phyloP scores from a whole-genome alignment of 2,888 invertebrate species.

The Ichneumoninae sp. region DNA sequence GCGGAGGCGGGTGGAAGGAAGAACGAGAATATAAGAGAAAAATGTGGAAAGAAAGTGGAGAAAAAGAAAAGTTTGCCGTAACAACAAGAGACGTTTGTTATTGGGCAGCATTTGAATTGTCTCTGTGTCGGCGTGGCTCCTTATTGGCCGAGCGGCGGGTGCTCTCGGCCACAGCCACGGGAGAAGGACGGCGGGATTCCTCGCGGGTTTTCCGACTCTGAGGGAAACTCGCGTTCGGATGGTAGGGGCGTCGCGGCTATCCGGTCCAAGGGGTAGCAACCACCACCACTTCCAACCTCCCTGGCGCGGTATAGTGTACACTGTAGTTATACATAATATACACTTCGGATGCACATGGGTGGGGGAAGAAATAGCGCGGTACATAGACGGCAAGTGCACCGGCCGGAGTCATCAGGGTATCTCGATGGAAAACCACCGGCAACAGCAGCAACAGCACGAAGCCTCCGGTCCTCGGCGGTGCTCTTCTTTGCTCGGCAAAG shows the following conservation, averaged over 20 bases:
- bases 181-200: conserved; percentile 76
- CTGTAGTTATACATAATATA: conserved; percentile 19
- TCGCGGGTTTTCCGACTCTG: conserved; percentile 69
- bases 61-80: conserved; percentile 80
- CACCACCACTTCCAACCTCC: conserved; percentile 62
- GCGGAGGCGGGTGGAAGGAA: conserved; percentile 42
- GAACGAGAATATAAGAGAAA: conserved; percentile 21
- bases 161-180: conserved; percentile 61
- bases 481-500: conserved; percentile 1
- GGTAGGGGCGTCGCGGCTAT: conserved; percentile 67
- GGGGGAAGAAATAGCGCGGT: background rate
- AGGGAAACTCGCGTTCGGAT: conserved; percentile 50
- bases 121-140: conserved; percentile 81
- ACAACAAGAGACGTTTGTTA: conserved; percentile 85
- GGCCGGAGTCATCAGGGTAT: conserved; percentile 39
- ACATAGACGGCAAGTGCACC: conserved; percentile 74
- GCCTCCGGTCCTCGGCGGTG: conserved; percentile 1
- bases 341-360: background rate
- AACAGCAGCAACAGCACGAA: conserved; percentile 3
- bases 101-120: conserved; percentile 84
- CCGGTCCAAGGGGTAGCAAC: conserved; percentile 58
- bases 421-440: conserved; percentile 14
- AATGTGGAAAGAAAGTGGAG: conserved; percentile 43
- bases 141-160: conserved; percentile 80
- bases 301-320: conserved; percentile 6